Evolutionary conservation across 1,140 invertebrate species (phyloP), one percentile per base, ranked within the genome.

Genomic region (Cherax destructor): DNA sequence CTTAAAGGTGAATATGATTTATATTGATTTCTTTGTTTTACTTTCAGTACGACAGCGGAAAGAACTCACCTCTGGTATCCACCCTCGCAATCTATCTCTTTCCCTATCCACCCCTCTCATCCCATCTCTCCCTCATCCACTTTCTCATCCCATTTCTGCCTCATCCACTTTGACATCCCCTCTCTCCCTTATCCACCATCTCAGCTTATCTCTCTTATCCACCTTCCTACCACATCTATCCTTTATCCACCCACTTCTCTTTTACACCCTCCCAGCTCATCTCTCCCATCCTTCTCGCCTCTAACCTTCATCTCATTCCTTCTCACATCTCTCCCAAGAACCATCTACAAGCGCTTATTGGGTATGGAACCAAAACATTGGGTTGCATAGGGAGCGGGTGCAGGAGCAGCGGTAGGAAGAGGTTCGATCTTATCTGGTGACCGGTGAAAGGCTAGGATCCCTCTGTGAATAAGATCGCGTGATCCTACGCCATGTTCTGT

Each of bases 371-470:
- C 69, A 74, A 74, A 24, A 30, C 69, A 65, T 74, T 30, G n/a
- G 61, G 16, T 11, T 21, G 72, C 30, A 84, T 47, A 74, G 69
- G 85, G 76, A 86, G 85, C 74, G 76, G 78, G 41, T 49, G 61
- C 65, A 83, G 78, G 79, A 81, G 65, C 59, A 52, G 69, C 49
- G 80, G 80, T 50, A 59, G 80, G 49, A 77, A 50, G 79, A 80
- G 81, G 52, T 90, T 90, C 72, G 88, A 90, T 90, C 81, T 90
- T 90, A 90, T 90, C 88, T 84, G 30, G 72, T 50, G 72, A 65
- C 59, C 88, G 88, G 80, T 84, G 88, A 83, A 84, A 90, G 88
- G 52, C 88, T 78, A n/a, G 81, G 88, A 90, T 90, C 88, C 88
- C 52, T 83, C 74, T 65, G 74, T 90, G 88, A 90, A 90, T 90